These are phyloP conservation scores for Sebastes elongatus DNA, from an alignment of 2,797 vertebrate species.

Conservation along the genomic window DNA sequence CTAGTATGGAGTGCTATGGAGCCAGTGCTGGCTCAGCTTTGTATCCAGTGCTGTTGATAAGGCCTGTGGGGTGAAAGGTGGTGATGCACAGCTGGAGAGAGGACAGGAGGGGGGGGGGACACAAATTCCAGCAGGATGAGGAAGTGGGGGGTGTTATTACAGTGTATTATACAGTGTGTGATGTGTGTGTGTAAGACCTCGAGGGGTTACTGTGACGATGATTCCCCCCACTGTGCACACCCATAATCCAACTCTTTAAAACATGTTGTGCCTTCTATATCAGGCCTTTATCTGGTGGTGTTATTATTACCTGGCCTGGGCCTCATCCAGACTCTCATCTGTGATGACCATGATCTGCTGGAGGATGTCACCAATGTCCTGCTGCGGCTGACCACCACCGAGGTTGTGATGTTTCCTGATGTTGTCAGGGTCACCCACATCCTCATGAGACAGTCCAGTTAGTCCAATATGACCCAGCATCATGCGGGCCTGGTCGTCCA, in stretches of 20 bases:
- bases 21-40: not conserved
- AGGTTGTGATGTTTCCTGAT: slow-evolving; percentile 50
- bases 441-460: slow-evolving; percentile 52
- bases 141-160: not conserved
- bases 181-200: not conserved
- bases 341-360: slow-evolving; percentile 85
- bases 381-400: slow-evolving; percentile 53
- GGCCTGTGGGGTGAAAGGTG: not conserved
- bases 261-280: not conserved
- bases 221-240: not conserved
- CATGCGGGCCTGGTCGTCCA: slow-evolving; percentile 78
- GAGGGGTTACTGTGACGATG: not conserved
- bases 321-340: slow-evolving; percentile 84
- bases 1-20: not conserved
- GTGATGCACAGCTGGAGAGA: not conserved
- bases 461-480: slow-evolving; percentile 67
- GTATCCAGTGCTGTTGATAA: not conserved
- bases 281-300: not conserved
- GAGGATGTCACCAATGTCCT: slow-evolving; percentile 78
- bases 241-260: not conserved
- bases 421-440: slow-evolving; percentile 51
- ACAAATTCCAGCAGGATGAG: not conserved
- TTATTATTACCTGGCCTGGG: slow-evolving; percentile 80
- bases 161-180: not conserved
- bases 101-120: not conserved